These are phyloP conservation scores for Festucalex cinctus DNA, from an alignment of 2,113 vertebrate species.

Conservation along the genomic window DNA sequence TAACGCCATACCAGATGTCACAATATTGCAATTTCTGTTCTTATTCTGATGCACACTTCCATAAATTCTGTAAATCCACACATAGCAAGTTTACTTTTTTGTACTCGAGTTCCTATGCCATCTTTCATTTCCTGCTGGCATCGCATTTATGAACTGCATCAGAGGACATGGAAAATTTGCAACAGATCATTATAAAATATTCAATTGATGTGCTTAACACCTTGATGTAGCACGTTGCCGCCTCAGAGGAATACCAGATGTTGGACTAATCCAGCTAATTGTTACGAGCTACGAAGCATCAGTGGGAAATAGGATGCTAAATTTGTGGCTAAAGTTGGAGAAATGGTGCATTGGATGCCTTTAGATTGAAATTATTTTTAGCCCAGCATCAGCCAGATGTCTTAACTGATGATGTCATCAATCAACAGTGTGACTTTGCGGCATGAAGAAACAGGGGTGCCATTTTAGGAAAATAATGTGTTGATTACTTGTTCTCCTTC, in stretches of 20 bases:
- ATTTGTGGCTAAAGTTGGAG: conserved; percentile 25
- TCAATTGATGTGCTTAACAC: conserved; percentile 27
- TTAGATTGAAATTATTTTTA: conserved; percentile 27
- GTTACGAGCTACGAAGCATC: conserved; percentile 18
- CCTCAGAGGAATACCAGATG: conserved; percentile 25
- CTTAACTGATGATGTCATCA: conserved; percentile 28
- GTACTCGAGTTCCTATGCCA: neutral
- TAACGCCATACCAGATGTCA: too few relatives aligned
- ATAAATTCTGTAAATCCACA: neutral
- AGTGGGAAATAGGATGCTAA: conserved; percentile 1
- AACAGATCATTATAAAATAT: conserved; percentile 27
- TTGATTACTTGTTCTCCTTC: neutral
- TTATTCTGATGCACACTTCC: neutral
- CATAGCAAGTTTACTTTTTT: neutral
- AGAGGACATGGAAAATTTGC: conserved; percentile 7
- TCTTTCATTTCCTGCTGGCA: neutral
- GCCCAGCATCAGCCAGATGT: conserved; percentile 30
- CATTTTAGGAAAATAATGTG: conserved; percentile 12
- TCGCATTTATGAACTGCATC: conserved; percentile 1
- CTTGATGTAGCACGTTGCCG: conserved; percentile 7
- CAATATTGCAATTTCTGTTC: too few relatives aligned
- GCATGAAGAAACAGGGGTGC: neutral
- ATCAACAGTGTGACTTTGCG: conserved; percentile 15
- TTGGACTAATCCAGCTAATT: conserved; percentile 34
- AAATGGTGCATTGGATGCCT: conserved; percentile 16